phyloP scores from a whole-genome alignment of 2,113 vertebrate genomes.

The Malurus melanocephalus region DNA sequence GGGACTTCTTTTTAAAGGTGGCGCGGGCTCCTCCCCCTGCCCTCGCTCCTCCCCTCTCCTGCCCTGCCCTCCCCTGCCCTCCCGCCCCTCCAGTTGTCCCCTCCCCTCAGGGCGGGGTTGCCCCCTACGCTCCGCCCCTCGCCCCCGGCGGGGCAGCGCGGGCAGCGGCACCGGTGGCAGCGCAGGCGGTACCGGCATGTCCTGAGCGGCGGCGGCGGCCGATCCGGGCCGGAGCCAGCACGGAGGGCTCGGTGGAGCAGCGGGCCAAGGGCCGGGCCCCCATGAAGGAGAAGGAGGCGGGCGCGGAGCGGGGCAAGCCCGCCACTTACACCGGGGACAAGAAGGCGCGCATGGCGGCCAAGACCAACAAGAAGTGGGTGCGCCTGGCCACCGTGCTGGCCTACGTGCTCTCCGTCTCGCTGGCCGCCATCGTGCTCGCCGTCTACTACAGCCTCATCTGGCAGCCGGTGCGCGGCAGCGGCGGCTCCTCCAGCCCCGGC shows the following conservation, averaged over 20 bases:
- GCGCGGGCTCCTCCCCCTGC: background rate
- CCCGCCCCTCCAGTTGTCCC: background rate
- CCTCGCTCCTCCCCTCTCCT: background rate
- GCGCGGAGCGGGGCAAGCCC: too few species aligned
- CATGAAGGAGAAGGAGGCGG: too few species aligned
- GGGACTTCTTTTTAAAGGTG: background rate
- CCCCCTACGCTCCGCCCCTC: conserved; percentile 26
- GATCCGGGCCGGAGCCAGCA: conserved; percentile 73
- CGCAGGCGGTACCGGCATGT: background rate
- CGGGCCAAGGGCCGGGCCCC: conserved; percentile 76
- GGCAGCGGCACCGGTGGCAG: background rate
- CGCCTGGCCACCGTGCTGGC: conserved; percentile 96
- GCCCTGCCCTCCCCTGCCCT: background rate
- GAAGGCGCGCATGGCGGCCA: too few species aligned
- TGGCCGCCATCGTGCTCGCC: conserved; percentile 95
- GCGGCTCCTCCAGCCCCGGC: background rate
- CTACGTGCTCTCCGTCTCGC: conserved; percentile 94
- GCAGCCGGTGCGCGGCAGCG: conserved; percentile 83
- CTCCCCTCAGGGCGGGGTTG: background rate
- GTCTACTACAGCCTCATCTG: conserved; percentile 97
- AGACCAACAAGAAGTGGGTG: conserved; percentile 75
- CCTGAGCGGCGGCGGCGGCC: conserved; percentile 57
- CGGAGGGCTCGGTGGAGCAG: conserved; percentile 91
- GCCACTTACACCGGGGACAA: too few species aligned
- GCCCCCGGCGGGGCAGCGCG: conserved; percentile 2